Base-by-base conservation (phyloP, 2,797 vertebrate genomes). In the Danio tinwini region DNA sequence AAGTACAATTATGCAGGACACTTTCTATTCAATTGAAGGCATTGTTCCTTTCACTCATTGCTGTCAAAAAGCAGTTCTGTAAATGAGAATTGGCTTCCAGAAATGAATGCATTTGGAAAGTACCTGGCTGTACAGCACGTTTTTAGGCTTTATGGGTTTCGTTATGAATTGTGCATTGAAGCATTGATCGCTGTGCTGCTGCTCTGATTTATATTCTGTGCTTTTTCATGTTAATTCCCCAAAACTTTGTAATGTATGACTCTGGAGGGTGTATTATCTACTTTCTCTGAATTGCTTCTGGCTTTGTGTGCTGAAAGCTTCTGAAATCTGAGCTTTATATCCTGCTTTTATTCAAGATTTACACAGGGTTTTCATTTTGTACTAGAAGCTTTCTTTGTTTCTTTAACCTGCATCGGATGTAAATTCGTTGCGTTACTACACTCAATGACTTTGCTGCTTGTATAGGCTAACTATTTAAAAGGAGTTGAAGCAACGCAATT, bases 291-390 rank as follows among this genome's bases (percentile, higher is more conserved):
- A 37, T 56, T 45, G 50, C 50, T 65, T 65, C 14, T 56, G 50
- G 40, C 74, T 67, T 56, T 56, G 17, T 45, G 50, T 58, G 40
- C 70, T 45, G 39, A 37, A 76, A 76, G 11, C 52, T 58, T 11
- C 52, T 68, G 75, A 58, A 47, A 49, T 59, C 42, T 58, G 75
- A 77, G 52, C 42, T 58, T 58, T 64, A 9, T 64, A 53, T 52
- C 16, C 37, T 14, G 14, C 9, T 37, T 40, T 45, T 63, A 64
- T 64, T 63, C 12, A 21, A 52, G 47, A 47, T 58, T 47, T 13
- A 16, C 47, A 53, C 29, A 6, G 21, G 14, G n/a, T 17, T 61
- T 74, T 42, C 19, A 13, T 42, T 39, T 17, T 13, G 16, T 53
- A 5, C 6, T n/a, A 5, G n/a, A 7, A 0, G 6, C 8, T 14